Evolutionary conservation across 2,888 invertebrate species (phyloP), one percentile per base, ranked within the genome.

Genomic region (Seira ritae): DNA sequence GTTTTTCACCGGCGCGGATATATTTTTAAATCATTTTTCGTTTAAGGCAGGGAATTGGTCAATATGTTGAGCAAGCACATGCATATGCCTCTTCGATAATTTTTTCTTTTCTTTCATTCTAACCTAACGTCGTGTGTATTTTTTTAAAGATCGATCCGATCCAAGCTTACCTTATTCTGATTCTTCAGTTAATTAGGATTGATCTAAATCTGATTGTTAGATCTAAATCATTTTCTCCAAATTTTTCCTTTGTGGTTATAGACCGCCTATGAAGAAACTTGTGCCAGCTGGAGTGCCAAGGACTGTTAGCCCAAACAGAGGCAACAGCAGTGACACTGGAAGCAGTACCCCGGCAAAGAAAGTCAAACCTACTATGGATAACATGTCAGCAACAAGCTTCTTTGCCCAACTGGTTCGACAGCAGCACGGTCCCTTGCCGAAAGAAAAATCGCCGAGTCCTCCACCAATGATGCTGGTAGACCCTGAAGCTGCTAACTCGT

Each of bases 331-430:
- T 19, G 77, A 76, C 12, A 12, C 62, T 10, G 71, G 74, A 12
- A 50, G 6, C 19, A 80, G 20, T 24, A 75, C 80, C 17, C 74
- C 83, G 19, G 68, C 65, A 0, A 77, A 68, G 8, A 68, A 66
- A 19, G 15, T 20, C 0, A 77, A 77, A 42, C 78, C 78, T 3
- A 31, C 31, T 15, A 85, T 85, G 85, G 95, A 95, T 89, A 97
- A 96, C 90, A 96, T 97, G 90, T 95, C 95, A 75, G 96, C 96
- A 89, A 97, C 97, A 8, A 96, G 96, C 90, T 92, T 97, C 12
- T 97, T 97, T 90, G 97, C 97, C 0, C 96, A 97, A 91, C 92
- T 97, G 84, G 96, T 97, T 15, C 96, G 96, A 90, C 95, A 96
- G 90, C 94, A 95, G 88, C 88, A 88, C 70, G 87, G 89, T 15